Evolutionary conservation across 2,888 invertebrate genomes (phyloP), one percentile per base, ranked within the genome.

Genomic region (Bunonema sp.): DNA sequence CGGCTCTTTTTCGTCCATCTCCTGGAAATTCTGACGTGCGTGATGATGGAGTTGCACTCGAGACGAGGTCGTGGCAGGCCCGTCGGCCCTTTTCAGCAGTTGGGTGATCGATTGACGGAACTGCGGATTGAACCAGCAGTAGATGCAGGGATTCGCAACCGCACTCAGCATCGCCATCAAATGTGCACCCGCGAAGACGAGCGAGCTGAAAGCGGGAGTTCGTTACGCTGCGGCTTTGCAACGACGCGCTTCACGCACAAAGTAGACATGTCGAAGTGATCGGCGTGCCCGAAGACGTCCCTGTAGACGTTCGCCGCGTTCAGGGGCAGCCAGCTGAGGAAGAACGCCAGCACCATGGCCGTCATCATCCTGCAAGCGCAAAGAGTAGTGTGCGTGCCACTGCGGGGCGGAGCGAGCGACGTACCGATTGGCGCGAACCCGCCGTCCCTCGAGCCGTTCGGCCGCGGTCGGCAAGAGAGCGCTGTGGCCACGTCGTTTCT

Each of bases 251-350:
- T 24, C 5, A 5, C 12, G 26, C 12, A 8, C 7, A 5, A 8
- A 24, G 12, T 24, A 8, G 26, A 54, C 32, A 39, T 34, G 1
- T 42, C 38, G 19, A 29, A 23, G 28, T n/a, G 20, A 19, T 42
- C 39, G 16, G 35, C 41, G 15, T 33, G 18, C 8, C 20, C 50
- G 42, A 50, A 50, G 16, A 64, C 52, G 39, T 64, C 64, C 16
- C 64, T 46, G 44, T 54, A 59, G 16, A 64, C 40, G 38, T 64
- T 64, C 40, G 63, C 50, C 1, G 52, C 44, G 42, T 64, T 64
- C 46, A 64, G 46, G 10, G 64, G 64, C 46, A 65, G 56, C 64
- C 64, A 64, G n/a, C 61, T 52, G 20, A 63, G 37, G 2, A 64
- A 54, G 29, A 62, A 53, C 8, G 61, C 60, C 7, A 51, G 45